These are phyloP conservation scores for Rhopalosiphum padi DNA, from an alignment of 1,140 invertebrate species.

Conservation along the genomic window DNA sequence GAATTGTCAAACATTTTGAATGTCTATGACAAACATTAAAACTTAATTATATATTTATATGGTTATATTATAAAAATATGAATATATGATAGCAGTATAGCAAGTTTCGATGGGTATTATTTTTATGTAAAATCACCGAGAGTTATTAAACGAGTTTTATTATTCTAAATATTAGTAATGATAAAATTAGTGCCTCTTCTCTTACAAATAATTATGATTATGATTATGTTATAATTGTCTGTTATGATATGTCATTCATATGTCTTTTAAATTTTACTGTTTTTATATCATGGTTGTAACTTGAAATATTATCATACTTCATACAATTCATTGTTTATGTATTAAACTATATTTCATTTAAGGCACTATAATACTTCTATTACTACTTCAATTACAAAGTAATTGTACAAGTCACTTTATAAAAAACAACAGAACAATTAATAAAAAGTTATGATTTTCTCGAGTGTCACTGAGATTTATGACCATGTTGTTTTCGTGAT, in stretches of 20 bases:
- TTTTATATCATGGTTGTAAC: not conserved
- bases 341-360: not conserved
- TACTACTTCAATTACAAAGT: not conserved
- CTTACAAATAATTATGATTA: not conserved
- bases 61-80: too few relatives aligned
- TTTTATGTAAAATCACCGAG: too few relatives aligned
- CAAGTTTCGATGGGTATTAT: too few relatives aligned
- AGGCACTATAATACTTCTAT: slow-evolving; percentile 1
- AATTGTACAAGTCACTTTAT: slow-evolving; percentile 6
- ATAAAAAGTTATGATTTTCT: not conserved
- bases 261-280: not conserved
- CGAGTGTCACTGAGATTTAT: not conserved
- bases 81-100: too few relatives aligned
- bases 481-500: not conserved
- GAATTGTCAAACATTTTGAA: too few relatives aligned
- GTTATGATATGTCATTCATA: too few relatives aligned
- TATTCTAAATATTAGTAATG: too few relatives aligned
- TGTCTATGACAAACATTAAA: too few relatives aligned
- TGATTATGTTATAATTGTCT: not conserved
- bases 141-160: too few relatives aligned
- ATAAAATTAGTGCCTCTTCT: too few relatives aligned
- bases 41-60: too few relatives aligned
- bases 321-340: not conserved
- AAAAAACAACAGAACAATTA: not conserved
- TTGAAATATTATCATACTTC: not conserved